A percentile compares a stretch with the other conserved stretches of the same genome.
These are phyloP conservation scores for Clarias platycephalus DNA, from an alignment of 2,797 vertebrate genomes.

Conservation along the genomic window DNA sequence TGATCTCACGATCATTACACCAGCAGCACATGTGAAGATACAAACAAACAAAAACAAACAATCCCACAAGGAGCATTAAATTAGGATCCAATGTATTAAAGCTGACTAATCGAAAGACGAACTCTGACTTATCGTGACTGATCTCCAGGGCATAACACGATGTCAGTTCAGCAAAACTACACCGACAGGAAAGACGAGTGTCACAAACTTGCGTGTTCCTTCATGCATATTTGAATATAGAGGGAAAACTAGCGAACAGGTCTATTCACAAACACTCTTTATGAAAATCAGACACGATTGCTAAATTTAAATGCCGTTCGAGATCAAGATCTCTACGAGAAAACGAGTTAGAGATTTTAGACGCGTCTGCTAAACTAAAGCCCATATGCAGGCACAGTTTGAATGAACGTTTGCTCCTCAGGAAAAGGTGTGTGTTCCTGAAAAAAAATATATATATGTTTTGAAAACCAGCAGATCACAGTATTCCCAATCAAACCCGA, in stretches of 20 bases:
- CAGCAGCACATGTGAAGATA: background rate
- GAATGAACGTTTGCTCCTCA: background rate
- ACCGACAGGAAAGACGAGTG: slow-evolving; percentile 37
- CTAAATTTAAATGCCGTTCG: background rate
- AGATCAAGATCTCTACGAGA: background rate
- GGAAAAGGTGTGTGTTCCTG: background rate
- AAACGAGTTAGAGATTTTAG: no score
- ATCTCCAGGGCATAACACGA: background rate
- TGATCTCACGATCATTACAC: background rate
- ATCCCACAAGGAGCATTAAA: background rate
- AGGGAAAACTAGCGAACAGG: background rate
- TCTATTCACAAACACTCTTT: background rate
- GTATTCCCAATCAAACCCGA: background rate
- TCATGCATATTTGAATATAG: background rate
- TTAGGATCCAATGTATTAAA: background rate
- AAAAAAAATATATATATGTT: no score
- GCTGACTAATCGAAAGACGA: background rate
- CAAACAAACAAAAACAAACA: no score
- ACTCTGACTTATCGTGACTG: background rate
- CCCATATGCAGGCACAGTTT: background rate
- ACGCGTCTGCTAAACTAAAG: background rate
- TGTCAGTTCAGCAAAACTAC: background rate
- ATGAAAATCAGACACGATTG: background rate
- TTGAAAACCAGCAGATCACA: background rate
- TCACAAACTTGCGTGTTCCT: background rate